phyloP scores from a whole-genome alignment of 2,797 vertebrate genomes.

The Menidia menidia region DNA sequence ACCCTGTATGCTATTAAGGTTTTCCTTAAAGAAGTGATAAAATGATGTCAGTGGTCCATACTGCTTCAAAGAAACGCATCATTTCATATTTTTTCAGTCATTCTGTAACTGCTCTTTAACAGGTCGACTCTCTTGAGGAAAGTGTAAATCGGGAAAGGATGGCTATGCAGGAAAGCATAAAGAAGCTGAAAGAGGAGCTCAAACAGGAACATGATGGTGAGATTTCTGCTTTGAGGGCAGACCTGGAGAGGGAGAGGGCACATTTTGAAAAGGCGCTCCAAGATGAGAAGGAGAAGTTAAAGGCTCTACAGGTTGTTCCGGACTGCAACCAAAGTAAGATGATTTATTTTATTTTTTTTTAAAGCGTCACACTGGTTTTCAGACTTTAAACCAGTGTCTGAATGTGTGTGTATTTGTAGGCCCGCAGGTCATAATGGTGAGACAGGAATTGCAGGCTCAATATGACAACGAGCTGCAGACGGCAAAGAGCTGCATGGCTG shows the following conservation, averaged over 20 bases:
- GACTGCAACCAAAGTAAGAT: slow-evolving; percentile 72
- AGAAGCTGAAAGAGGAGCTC: slow-evolving; percentile 68
- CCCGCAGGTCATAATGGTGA: slow-evolving; percentile 61
- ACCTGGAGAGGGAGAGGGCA: slow-evolving; percentile 72
- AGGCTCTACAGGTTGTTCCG: slow-evolving; percentile 79
- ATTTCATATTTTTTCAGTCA: not conserved
- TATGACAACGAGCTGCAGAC: slow-evolving; percentile 71
- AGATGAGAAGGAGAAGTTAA: slow-evolving; percentile 80
- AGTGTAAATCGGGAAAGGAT: slow-evolving; percentile 56
- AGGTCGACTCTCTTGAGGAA: slow-evolving; percentile 62
- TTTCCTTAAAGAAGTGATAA: not conserved
- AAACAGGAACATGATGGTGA: slow-evolving; percentile 68
- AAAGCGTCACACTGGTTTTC: not conserved
- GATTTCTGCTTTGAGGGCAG: slow-evolving; percentile 66
- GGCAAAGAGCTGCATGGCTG: slow-evolving; percentile 69
- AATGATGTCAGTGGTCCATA: not conserved
- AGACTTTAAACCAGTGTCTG: not conserved
- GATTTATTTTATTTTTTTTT: not conserved
- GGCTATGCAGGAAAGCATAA: slow-evolving; percentile 45
- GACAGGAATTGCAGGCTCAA: slow-evolving; percentile 67
- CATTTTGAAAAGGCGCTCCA: slow-evolving; percentile 77
- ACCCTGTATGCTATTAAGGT: not conserved
- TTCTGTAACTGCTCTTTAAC: not conserved
- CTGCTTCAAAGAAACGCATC: not conserved
- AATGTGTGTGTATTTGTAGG: slow-evolving; percentile 44